Percentiles rank a stretch among this genome's conserved stretches.
Conservation (phyloP, 1,140 invertebrate species). For the Brachionus angularis region DNA sequence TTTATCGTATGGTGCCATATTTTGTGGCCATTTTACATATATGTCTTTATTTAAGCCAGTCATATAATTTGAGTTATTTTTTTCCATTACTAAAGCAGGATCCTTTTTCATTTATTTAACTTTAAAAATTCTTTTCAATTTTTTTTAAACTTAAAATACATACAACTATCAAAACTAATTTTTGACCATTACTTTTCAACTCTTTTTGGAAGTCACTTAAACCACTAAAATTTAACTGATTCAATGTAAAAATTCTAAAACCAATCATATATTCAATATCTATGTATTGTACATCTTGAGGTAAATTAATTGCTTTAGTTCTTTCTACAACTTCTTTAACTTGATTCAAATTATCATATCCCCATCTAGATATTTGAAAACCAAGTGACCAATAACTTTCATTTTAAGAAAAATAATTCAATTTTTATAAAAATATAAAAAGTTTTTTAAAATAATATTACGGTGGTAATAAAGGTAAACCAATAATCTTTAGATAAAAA, state of each 20-base stretch:
- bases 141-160: neutral
- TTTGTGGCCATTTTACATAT: slow-evolving; percentile 63
- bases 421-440: no score
- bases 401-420: neutral
- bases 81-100: slow-evolving; percentile 52
- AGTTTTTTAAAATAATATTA: no score
- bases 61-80: slow-evolving; percentile 49
- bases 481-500: slow-evolving; percentile 59
- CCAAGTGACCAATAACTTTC: slow-evolving; percentile 74
- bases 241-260: slow-evolving; percentile 51
- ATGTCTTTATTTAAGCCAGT: slow-evolving; percentile 63
- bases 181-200: slow-evolving; percentile 50
- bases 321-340: slow-evolving; percentile 43
- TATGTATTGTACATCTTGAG: slow-evolving; percentile 54
- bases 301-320: slow-evolving; percentile 12
- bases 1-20: slow-evolving; percentile 41
- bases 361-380: slow-evolving; percentile 72
- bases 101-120: slow-evolving; percentile 46
- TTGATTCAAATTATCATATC: slow-evolving; percentile 49
- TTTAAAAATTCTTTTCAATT: neutral
- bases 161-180: slow-evolving; percentile 53
- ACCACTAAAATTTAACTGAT: slow-evolving; percentile 48
- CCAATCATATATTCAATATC: slow-evolving; percentile 56
- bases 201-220: slow-evolving; percentile 50
- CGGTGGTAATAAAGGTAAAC: slow-evolving; percentile 68